A percentile compares a stretch with the other conserved stretches of the same genome.
These are phyloP conservation scores for Tapirus terrestris DNA, from an alignment of 2,113 vertebrate species.

Conservation along the genomic window DNA sequence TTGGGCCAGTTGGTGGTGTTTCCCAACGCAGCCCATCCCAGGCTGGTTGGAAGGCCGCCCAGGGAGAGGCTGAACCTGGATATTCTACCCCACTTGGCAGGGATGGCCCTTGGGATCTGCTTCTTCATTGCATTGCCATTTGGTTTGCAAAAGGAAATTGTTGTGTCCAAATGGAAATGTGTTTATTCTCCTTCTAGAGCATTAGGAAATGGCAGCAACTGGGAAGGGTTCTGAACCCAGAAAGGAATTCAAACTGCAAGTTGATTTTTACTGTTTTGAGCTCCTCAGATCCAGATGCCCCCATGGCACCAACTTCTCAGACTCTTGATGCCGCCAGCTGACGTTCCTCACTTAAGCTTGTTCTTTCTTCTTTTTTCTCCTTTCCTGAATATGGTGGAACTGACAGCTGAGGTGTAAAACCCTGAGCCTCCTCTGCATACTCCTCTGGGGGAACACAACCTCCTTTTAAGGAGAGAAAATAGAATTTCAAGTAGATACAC, in stretches of 20 bases:
- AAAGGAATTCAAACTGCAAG: background rate
- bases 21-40: background rate
- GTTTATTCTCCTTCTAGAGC: background rate
- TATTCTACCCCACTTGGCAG: background rate
- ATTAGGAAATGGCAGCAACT: accelerated
- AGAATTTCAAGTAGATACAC: constrained; percentile 31
- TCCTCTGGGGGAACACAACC: background rate
- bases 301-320: background rate
- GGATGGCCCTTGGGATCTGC: background rate
- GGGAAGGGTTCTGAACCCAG: background rate
- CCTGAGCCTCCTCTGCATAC: background rate
- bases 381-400: background rate
- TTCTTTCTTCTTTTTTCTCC: background rate
- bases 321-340: background rate
- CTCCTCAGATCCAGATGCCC: background rate
- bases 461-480: constrained; percentile 52
- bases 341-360: background rate
- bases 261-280: background rate
- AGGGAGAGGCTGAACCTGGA: background rate
- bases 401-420: background rate
- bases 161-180: background rate
- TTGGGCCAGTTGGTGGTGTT: background rate
- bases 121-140: background rate
- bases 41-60: background rate
- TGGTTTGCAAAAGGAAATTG: background rate